Base-by-base conservation (phyloP, 2,888 invertebrate species). In the Oxyteleia sp. region DNA sequence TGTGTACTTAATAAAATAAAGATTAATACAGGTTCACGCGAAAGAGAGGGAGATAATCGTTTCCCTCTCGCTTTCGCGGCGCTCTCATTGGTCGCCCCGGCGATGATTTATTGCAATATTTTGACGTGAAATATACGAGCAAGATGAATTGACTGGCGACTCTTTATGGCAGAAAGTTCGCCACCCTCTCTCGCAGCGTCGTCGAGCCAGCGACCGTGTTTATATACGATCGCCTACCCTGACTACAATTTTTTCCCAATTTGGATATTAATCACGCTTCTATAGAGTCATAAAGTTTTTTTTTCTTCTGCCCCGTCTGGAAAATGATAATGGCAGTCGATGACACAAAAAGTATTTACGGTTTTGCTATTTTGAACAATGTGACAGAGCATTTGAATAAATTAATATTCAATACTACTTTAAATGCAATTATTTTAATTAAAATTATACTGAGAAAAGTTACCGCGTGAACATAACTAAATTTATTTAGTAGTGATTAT, bases 71-170 rank as follows among this genome's bases (percentile, higher is more conserved):
- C 64, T 84, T 49, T 49, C 61, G 61, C 76, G 59, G 15, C 53
- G 61, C 63, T 82, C 83, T 76, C 78, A 72, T 85, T 85, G 85
- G 89, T 85, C 86, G 84, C 87, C 85, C 81, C 74, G 74, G 68
- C 85, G 87, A 91, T 93, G 93, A 93, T 93, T 93, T 92, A 93
- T 93, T 88, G 91, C 91, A 89, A 92, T 92, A 93, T 93, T 93
- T 92, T 92, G 93, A 93, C 92, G 89, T 89, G 88, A 89, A 89
- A 92, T 91, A 89, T 84, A 89, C 87, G 86, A 88, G 87, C 90
- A 90, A 93, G 93, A 93, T 91, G 91, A 92, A 93, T 92, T 90
- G 92, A 92, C 91, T 88, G 83, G 84, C 87, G 90, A 90, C 90
- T 90, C 89, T 92, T 91, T 88, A 90, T 91, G 89, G 88, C 87